phyloP scores from a whole-genome alignment of 2,113 vertebrate species.

The Sciurus niger region DNA sequence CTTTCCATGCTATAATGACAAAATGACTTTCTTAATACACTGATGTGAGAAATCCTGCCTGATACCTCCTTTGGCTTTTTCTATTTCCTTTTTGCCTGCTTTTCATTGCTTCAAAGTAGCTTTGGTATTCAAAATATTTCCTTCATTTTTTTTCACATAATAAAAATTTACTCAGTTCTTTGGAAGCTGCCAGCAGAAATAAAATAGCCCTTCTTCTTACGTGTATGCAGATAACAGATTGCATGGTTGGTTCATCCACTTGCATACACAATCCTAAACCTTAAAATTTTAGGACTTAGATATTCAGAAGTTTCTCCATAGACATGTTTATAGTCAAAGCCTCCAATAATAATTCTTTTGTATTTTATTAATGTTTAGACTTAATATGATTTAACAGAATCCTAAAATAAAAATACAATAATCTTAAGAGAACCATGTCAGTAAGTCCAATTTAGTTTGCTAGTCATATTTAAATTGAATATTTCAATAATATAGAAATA shows the following conservation, averaged over 20 bases:
- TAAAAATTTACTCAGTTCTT: slow-evolving; percentile 12
- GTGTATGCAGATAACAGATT: background rate
- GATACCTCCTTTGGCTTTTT: background rate
- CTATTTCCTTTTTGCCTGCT: background rate
- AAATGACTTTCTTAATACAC: background rate
- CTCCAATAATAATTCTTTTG: background rate
- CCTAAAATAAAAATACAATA: background rate
- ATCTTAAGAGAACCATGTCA: background rate
- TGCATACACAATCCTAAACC: background rate
- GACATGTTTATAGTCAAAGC: background rate
- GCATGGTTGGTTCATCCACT: background rate
- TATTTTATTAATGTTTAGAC: background rate
- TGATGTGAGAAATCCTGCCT: background rate
- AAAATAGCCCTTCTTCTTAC: background rate
- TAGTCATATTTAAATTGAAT: background rate
- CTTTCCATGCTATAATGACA: background rate
- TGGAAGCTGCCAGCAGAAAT: background rate
- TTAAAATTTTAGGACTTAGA: background rate
- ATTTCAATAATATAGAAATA: background rate
- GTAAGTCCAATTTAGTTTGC: background rate
- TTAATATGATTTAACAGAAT: background rate
- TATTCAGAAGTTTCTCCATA: background rate
- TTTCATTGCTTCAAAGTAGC: background rate
- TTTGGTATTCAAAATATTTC: background rate
- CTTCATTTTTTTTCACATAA: background rate